Conservation (phyloP, 1,140 invertebrate genomes). For the Anastrepha ludens region DNA sequence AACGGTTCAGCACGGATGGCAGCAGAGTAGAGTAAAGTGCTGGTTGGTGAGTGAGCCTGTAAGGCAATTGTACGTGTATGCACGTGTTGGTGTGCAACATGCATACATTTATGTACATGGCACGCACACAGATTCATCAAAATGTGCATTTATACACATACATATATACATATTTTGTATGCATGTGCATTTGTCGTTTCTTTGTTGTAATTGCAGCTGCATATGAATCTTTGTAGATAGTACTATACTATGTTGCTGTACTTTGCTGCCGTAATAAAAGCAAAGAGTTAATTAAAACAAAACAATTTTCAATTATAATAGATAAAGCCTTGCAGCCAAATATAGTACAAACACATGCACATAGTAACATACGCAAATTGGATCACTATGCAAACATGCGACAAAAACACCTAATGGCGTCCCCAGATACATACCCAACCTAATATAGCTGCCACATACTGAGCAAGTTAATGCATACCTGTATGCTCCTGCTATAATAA, state of each 20-base stretch:
- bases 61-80: not conserved
- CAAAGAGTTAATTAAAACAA: constrained; percentile 51
- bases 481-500: too few species aligned
- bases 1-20: not conserved
- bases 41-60: not conserved
- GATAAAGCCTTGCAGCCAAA: constrained; percentile 17
- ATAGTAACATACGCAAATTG: constrained; percentile 7
- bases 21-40: not conserved
- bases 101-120: not conserved
- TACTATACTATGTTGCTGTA: not conserved
- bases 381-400: not conserved
- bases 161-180: not conserved
- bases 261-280: constrained; percentile 13
- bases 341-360: not conserved
- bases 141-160: not conserved
- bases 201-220: too few species aligned
- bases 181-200: not conserved
- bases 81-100: not conserved
- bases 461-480: too few species aligned
- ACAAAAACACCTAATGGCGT: not conserved
- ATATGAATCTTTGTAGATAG: not conserved
- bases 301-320: constrained; percentile 49
- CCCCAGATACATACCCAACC: not conserved
- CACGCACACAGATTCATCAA: not conserved
- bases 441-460: too few species aligned